Base-by-base conservation (phyloP, 1,140 invertebrate genomes). In the Macrostomum lignano region DNA sequence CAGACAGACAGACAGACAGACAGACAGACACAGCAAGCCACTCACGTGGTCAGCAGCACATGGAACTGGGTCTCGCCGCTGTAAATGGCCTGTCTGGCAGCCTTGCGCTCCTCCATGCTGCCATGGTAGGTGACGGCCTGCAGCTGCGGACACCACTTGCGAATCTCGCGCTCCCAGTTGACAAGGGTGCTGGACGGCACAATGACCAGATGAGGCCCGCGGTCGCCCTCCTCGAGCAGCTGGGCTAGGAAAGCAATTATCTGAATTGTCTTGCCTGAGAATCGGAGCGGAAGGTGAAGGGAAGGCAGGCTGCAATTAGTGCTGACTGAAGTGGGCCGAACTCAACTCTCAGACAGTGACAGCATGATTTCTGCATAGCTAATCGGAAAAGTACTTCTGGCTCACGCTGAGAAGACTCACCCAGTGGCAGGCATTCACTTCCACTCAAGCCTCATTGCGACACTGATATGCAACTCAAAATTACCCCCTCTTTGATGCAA, bases 191-290 rank as follows among this genome's bases (percentile, higher is more conserved):
- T 82, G 25, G 77, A 74, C 7, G 81, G 81, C 26, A 82, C 78
- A 21, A 88, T 71, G 42, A 88, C 71, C 24, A 88, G 58, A 61
- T 84, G 77, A 1, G 76, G 58, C 25, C 60, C 75, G 2, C 40
- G 42, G 22, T 71, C 65, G 14, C 51, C 49, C 17, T 67, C 57
- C 48, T 84, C 73, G 46, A 78, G 71, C 3, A 86, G 58, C 49
- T 82, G 71, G 1, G 78, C 74, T 3, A 86, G 60, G 53, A 88
- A 86, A 2, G 79, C 55, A 32, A 66, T 62, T 1, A 59, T 54
- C 45, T 88, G 79, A 34, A 86, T 69, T 0, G 79, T 86, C 60
- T 86, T 86, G 1, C 78, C 79, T n/a, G n/a, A n/a, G n/a, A n/a
- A n/a, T n/a, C n/a, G n/a, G n/a, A n/a, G n/a, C n/a, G n/a, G n/a